Base-by-base conservation (phyloP, 2,113 vertebrate genomes). In the Vicugna pacos region DNA sequence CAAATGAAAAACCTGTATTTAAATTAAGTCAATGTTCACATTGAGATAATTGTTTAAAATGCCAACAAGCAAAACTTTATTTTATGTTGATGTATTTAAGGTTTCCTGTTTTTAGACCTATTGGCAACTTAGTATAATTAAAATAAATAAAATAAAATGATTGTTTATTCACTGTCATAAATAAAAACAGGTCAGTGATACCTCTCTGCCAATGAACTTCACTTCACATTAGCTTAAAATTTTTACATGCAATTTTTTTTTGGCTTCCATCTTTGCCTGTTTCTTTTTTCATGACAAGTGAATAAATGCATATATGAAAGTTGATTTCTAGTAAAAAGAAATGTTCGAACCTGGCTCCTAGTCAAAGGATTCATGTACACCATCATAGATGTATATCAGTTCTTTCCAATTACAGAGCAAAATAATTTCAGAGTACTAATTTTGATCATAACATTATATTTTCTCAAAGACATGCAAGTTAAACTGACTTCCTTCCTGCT, bases 291-390 rank as follows among this genome's bases (percentile, higher is more conserved):
- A 92, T 28, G 90, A 88, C 85, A 81, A 93, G 9, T 65, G 95
- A 97, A 98, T 91, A 95, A 88, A 98, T 97, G 93, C 91, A 96
- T 95, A 97, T 19, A 86, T 95, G 89, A 93, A 94, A 95, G 89
- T 32, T 93, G 26, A 97, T 95, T 89, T 97, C 75, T 93, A 97
- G 94, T 84, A 91, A 97, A 67, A 67, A 93, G 93, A 95, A 93
- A 91, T 94, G 94, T 90, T 83, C 30, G 95, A 90, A 94, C 0
- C 58, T 50, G 60, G 77, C 22, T 97, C 77, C 81, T 70, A 93
- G 96, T 97, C 94, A 92, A 97, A 95, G 54, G 73, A 11, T 0
- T 84, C 46, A 8, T 19, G 89, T 93, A 38, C 48, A 60, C 93
- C 73, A 35, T 65, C 86, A 97, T 91, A 96, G 79, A 94, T 56